Evolutionary conservation across 1,140 invertebrate species (phyloP).

Genomic region (Brachionus rubens): DNA sequence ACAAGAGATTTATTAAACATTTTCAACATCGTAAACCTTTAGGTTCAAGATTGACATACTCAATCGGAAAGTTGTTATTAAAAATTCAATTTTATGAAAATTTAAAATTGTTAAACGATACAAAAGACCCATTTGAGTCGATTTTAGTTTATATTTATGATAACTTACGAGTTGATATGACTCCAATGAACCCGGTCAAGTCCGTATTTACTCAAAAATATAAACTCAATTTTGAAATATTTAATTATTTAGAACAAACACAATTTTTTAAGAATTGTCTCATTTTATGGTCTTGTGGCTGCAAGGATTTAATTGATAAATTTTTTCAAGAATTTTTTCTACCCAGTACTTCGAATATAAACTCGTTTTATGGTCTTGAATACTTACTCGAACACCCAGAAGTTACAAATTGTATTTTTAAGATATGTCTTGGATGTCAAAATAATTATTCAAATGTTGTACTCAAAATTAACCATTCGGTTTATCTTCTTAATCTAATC

Average conservation of each 20-base stretch:
- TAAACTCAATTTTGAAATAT: constrained; percentile 3
- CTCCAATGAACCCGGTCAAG: neutral
- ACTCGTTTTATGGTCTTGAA: neutral
- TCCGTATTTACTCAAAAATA: neutral
- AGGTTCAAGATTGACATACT: neutral
- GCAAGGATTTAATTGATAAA: neutral
- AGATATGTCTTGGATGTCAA: neutral
- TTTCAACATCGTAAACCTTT: neutral
- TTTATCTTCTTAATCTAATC: neutral
- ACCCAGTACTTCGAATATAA: neutral
- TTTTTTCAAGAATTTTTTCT: neutral
- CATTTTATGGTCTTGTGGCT: neutral
- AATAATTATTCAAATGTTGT: neutral
- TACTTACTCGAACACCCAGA: neutral
- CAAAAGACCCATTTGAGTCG: too few relatives aligned
- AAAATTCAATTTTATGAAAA: constrained; percentile 20
- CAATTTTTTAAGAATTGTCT: constrained; percentile 11
- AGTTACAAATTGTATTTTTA: neutral
- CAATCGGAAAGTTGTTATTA: neutral
- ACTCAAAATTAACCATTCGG: neutral
- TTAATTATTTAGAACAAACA: constrained; percentile 12
- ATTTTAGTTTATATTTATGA: neutral
- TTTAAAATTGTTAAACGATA: neutral
- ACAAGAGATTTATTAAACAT: neutral
- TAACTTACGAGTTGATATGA: neutral